Percentiles rank a stretch among this genome's conserved stretches.
phyloP scores from a whole-genome alignment of 2,888 invertebrate species.

The Quadriops clusia region DNA sequence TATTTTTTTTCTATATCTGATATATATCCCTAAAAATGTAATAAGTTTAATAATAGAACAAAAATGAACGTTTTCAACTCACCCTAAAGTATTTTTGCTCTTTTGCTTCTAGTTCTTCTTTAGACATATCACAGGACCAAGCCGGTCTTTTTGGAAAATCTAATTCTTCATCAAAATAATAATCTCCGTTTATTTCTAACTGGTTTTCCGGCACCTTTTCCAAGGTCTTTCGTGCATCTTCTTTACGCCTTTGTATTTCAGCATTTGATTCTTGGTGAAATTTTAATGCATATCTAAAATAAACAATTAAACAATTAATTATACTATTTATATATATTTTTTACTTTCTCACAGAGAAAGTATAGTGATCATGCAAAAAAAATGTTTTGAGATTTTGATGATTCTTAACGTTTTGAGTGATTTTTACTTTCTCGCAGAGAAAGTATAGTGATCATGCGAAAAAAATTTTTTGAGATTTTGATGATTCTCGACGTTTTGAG shows the following conservation, averaged over 20 bases:
- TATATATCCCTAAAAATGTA: slow-evolving; percentile 56
- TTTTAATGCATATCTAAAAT: slow-evolving; percentile 66
- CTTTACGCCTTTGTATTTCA: slow-evolving; percentile 57
- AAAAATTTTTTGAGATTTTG: too few relatives aligned
- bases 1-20: slow-evolving; percentile 51
- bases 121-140: slow-evolving; percentile 70
- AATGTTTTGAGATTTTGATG: too few relatives aligned
- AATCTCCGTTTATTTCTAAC: slow-evolving; percentile 55
- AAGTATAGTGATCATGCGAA: slow-evolving; percentile 8
- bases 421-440: too few relatives aligned
- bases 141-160: slow-evolving; percentile 76
- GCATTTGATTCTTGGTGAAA: slow-evolving; percentile 71
- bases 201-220: slow-evolving; percentile 45
- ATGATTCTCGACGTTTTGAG: too few relatives aligned
- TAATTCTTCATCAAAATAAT: slow-evolving; percentile 55
- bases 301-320: too few relatives aligned
- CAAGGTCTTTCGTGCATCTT: slow-evolving; percentile 49
- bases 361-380: too few relatives aligned
- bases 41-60: slow-evolving; percentile 6
- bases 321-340: too few relatives aligned
- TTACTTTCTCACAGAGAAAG: too few relatives aligned
- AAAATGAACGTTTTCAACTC: slow-evolving; percentile 20
- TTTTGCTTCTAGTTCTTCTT: slow-evolving; percentile 58
- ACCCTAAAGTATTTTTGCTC: slow-evolving; percentile 78
- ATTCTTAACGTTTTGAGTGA: too few relatives aligned